Evolutionary conservation across 2,113 vertebrate genomes (phyloP), one percentile per base, ranked within the genome.

Genomic region (Psilopogon haemacephalus): DNA sequence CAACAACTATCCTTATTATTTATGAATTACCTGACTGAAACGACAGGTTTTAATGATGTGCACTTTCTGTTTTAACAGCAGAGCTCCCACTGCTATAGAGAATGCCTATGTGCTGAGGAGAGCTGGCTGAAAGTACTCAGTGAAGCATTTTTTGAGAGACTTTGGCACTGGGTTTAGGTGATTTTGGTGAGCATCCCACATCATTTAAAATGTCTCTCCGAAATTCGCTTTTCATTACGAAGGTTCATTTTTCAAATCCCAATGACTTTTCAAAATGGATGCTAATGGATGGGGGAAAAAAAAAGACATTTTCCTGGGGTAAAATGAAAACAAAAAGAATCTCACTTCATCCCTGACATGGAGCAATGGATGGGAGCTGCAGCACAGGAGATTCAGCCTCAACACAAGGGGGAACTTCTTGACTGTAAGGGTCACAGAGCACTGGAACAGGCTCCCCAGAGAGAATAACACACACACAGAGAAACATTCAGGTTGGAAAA

Each of bases 161-260:
- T 59, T 83, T 93, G 74, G 81, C 71, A 87, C 28, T 80, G 15
- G 65, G 10, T 83, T 90, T 67, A 79, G 55, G 86, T 83, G 33
- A 72, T 81, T 72, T 72, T 71, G 65, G 35, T 1, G 4, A 93
- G 50, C 9, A 21, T 30, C 48, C 68, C 21, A 0, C 59, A 70
- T 33, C 11, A 46, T 65, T 88, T 80, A 48, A 84, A 93, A 87
- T 3, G 24, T 44, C 55, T 62, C 37, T 11, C 59, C 83, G 74
- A 87, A 95, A 95, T 84, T 67, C 28, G 15, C 68, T 85, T 85
- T 56, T 77, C 40, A 86, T 89, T 91, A 65, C n/a, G 63, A 79
- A 74, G 23, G 46, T 59, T 82, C 17, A 62, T 82, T 84, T 95
- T 89, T 79, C 68, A 94, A 87, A 65, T 32, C 3, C 58, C 79